Conservation (phyloP, 1,140 invertebrate genomes). For the Leptonema lineaticorne region DNA sequence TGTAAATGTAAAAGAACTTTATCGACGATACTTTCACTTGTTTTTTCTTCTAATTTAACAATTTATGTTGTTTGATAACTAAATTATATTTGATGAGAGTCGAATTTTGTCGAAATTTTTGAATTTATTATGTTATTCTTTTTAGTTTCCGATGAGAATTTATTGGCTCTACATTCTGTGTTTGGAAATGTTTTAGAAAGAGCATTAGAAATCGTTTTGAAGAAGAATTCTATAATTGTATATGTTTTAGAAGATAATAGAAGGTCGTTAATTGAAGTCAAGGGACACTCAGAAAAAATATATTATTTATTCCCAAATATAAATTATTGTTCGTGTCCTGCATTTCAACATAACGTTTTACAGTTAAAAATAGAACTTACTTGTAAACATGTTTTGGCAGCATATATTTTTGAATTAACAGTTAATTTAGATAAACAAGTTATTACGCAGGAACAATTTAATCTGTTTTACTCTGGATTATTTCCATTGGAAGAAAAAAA, state of each 20-base stretch:
- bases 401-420: conserved; percentile 57
- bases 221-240: conserved; percentile 50
- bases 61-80: not conserved
- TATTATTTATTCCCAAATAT: conserved; percentile 62
- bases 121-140: conserved; percentile 50
- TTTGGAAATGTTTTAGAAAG: conserved; percentile 60
- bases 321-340: conserved; percentile 64
- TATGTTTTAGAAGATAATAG: conserved; percentile 48
- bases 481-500: conserved; percentile 31
- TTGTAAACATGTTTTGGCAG: conserved; percentile 67
- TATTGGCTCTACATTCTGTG: conserved; percentile 57
- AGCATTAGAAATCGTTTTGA: conserved; percentile 62
- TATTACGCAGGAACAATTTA: conserved; percentile 53
- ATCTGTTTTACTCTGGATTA: conserved; percentile 37
- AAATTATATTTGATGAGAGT: not conserved
- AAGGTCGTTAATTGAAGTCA: conserved; percentile 58
- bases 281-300: conserved; percentile 56
- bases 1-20: no score
- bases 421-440: conserved; percentile 52
- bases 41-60: not conserved
- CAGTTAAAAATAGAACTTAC: conserved; percentile 54
- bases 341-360: conserved; percentile 62
- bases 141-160: conserved; percentile 55
- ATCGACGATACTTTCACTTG: not conserved
- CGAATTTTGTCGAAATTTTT: not conserved